phyloP scores from a whole-genome alignment of 2,888 invertebrate species.

The Nomada ruficornis region DNA sequence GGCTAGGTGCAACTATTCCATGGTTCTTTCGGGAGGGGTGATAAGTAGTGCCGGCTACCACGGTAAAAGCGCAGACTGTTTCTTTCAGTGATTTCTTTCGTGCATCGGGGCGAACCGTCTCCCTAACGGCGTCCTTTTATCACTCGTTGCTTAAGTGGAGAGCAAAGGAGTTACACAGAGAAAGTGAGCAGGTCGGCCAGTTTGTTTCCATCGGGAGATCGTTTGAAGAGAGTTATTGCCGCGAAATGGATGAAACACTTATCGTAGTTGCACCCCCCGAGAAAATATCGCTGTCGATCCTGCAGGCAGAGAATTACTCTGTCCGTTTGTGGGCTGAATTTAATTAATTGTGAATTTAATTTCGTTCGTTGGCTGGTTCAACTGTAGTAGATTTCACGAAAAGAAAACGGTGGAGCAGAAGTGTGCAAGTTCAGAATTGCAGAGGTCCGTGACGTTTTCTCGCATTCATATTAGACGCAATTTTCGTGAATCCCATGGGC shows the following conservation, averaged over 20 bases:
- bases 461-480: conserved; percentile 42
- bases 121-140: conserved; percentile 46
- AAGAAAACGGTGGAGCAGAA: no score
- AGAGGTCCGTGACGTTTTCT: conserved; percentile 26
- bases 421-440: background rate
- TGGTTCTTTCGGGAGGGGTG: conserved; percentile 50
- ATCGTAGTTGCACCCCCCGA: background rate
- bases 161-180: conserved; percentile 20
- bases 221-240: conserved; percentile 32
- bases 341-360: background rate
- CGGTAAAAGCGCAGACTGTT: conserved; percentile 50
- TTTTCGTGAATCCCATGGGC: conserved; percentile 49
- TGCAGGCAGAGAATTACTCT: background rate
- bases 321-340: background rate
- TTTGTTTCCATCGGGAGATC: conserved; percentile 24
- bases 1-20: conserved; percentile 21
- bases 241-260: conserved; percentile 7
- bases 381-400: background rate
- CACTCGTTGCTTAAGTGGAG: conserved; percentile 60
- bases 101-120: conserved; percentile 7
- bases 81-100: conserved; percentile 67
- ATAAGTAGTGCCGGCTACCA: conserved; percentile 66
- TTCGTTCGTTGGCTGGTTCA: no score
- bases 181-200: background rate
- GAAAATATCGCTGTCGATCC: background rate